Evolutionary conservation across 1,140 invertebrate species (phyloP).

Genomic region (Drosophila seguyi): DNA sequence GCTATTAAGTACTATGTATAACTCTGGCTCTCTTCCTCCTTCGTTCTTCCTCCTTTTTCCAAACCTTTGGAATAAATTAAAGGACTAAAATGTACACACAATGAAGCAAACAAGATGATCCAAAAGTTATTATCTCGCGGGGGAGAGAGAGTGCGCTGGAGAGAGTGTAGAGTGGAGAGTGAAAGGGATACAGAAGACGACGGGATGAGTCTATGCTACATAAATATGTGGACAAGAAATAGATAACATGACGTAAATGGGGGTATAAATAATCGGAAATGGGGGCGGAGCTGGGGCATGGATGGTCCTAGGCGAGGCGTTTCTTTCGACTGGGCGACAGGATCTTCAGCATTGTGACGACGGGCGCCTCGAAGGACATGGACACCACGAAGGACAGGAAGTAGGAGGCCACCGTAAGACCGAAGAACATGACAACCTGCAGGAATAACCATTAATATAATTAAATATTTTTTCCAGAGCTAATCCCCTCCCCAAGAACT

Average conservation of each 20-base stretch:
- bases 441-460: not conserved
- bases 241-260: slow-evolving; percentile 50
- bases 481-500: slow-evolving; percentile 48
- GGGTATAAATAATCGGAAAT: slow-evolving; percentile 67
- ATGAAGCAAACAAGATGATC: slow-evolving; percentile 64
- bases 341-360: slow-evolving; percentile 94
- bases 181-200: slow-evolving; percentile 9
- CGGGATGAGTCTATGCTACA: slow-evolving; percentile 49
- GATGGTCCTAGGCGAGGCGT: slow-evolving; percentile 69
- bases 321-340: slow-evolving; percentile 89
- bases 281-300: slow-evolving; percentile 17
- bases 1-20: slow-evolving; percentile 75
- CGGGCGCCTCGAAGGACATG: slow-evolving; percentile 92
- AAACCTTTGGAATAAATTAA: slow-evolving; percentile 25
- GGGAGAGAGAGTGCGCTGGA: not conserved
- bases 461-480: not conserved
- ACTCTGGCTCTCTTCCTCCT: slow-evolving; percentile 37
- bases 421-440: slow-evolving; percentile 91
- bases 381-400: slow-evolving; percentile 92
- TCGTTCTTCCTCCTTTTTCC: slow-evolving; percentile 42
- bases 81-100: slow-evolving; percentile 65
- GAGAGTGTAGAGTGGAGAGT: slow-evolving; percentile 5
- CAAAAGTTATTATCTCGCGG: slow-evolving; percentile 22
- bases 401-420: slow-evolving; percentile 91
- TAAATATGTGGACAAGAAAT: slow-evolving; percentile 57